Percentiles rank a stretch among this genome's conserved stretches.
Conservation (phyloP, 2,113 vertebrate species). For the Elanoides forficatus region DNA sequence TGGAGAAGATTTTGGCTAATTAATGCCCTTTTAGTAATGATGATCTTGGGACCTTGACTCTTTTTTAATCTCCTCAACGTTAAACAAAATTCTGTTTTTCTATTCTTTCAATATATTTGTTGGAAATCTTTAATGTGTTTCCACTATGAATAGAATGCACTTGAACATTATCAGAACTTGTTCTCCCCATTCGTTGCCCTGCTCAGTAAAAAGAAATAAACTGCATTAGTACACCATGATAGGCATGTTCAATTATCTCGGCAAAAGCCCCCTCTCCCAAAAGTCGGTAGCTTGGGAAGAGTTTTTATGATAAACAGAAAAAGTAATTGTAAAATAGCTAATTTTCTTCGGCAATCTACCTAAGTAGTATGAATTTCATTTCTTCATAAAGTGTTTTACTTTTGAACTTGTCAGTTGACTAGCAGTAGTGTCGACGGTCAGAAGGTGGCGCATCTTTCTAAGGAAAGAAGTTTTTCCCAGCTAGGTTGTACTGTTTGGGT, state of each 20-base stretch:
- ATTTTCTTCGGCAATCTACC: neutral
- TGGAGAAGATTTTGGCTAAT: neutral
- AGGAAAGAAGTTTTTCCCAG: neutral
- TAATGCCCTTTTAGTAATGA: neutral
- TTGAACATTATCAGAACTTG: neutral
- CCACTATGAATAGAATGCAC: neutral
- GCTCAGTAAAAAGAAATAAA: neutral
- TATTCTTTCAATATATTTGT: neutral
- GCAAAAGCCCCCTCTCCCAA: neutral
- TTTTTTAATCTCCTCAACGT: neutral
- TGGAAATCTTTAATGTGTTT: neutral
- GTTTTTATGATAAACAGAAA: neutral
- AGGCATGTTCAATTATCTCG: neutral
- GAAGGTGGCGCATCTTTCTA: conserved; percentile 47
- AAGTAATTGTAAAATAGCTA: neutral
- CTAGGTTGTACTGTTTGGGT: neutral
- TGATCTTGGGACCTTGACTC: neutral
- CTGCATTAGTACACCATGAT: neutral
- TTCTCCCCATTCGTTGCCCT: neutral
- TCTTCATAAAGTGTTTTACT: neutral
- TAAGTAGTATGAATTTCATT: neutral
- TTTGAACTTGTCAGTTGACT: neutral
- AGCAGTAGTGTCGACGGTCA: neutral
- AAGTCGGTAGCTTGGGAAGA: neutral
- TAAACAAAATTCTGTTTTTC: neutral